Evolutionary conservation across 2,888 invertebrate genomes (phyloP).

Genomic region (Tetragonula carbonaria): DNA sequence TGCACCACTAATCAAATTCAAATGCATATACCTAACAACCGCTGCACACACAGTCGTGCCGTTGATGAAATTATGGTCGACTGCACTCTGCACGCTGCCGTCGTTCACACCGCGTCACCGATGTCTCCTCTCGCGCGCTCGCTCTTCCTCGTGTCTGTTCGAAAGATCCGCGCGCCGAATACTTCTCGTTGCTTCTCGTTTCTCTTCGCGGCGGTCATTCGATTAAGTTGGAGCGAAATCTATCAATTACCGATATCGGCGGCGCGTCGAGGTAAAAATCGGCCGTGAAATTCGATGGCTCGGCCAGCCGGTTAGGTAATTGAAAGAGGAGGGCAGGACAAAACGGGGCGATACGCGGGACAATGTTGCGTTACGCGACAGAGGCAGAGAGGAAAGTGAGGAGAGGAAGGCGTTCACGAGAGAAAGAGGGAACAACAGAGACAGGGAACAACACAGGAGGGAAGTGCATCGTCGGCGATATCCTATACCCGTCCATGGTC

Average conservation of each 20-base stretch:
- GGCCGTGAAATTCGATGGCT: slow-evolving; percentile 42
- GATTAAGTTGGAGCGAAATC: not conserved
- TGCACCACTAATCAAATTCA: slow-evolving; percentile 83
- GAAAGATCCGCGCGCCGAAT: slow-evolving; percentile 42
- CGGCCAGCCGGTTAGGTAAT: slow-evolving; percentile 34
- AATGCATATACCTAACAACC: slow-evolving; percentile 81
- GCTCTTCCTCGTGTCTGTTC: slow-evolving; percentile 4
- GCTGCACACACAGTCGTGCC: slow-evolving; percentile 76
- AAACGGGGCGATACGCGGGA: slow-evolving; percentile 21
- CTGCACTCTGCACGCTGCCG: slow-evolving; percentile 78
- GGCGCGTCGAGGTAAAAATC: slow-evolving; percentile 19
- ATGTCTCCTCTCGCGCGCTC: slow-evolving; percentile 45
- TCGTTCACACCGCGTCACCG: slow-evolving; percentile 53
- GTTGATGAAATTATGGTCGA: slow-evolving; percentile 83
- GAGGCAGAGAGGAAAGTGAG: not conserved
- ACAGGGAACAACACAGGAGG: slow-evolving; percentile 51
- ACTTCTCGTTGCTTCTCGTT: not conserved
- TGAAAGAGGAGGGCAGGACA: slow-evolving; percentile 35
- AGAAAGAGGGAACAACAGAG: slow-evolving; percentile 18
- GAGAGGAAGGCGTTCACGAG: not conserved
- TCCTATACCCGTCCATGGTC: slow-evolving; percentile 66
- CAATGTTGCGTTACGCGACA: slow-evolving; percentile 25
- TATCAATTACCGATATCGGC: slow-evolving; percentile 1
- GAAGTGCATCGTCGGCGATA: slow-evolving; percentile 69
- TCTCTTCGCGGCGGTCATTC: not conserved